These are phyloP conservation scores for Luehdorfia chinensis DNA, from an alignment of 1,140 invertebrate species.

Conservation along the genomic window DNA sequence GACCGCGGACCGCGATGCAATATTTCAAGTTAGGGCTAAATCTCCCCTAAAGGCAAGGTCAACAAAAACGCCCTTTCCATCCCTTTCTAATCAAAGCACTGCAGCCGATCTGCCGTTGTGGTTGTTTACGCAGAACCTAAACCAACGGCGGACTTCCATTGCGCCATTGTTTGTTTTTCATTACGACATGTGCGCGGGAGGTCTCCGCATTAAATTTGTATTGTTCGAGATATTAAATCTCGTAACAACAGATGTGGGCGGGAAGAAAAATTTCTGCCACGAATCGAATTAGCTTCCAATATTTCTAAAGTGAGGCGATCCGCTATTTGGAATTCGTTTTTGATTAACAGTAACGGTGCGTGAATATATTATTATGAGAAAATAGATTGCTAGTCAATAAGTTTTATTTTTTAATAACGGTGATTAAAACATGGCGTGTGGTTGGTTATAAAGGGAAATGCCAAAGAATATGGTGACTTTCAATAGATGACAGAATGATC, in stretches of 20 bases:
- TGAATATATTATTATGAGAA: background rate
- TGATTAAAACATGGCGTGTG: too few species aligned
- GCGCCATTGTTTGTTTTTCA: conserved; percentile 45
- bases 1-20: conserved; percentile 20
- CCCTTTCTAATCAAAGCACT: conserved; percentile 25
- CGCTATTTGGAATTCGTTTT: conserved; percentile 3
- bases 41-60: conserved; percentile 23
- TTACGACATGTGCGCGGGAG: conserved; percentile 41
- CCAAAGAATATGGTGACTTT: too few species aligned
- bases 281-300: conserved; percentile 4
- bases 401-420: too few species aligned
- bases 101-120: conserved; percentile 25
- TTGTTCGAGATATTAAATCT: conserved; percentile 27
- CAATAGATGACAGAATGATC: too few species aligned
- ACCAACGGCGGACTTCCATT: conserved; percentile 27
- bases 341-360: background rate
- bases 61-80: conserved; percentile 26
- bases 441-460: too few species aligned
- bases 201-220: conserved; percentile 28
- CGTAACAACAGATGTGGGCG: conserved; percentile 27
- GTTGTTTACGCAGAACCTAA: conserved; percentile 35
- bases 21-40: conserved; percentile 25
- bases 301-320: background rate
- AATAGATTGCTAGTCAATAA: background rate
- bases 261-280: conserved; percentile 3